phyloP scores from a whole-genome alignment of 2,113 vertebrate genomes.

The Pao palembangensis region DNA sequence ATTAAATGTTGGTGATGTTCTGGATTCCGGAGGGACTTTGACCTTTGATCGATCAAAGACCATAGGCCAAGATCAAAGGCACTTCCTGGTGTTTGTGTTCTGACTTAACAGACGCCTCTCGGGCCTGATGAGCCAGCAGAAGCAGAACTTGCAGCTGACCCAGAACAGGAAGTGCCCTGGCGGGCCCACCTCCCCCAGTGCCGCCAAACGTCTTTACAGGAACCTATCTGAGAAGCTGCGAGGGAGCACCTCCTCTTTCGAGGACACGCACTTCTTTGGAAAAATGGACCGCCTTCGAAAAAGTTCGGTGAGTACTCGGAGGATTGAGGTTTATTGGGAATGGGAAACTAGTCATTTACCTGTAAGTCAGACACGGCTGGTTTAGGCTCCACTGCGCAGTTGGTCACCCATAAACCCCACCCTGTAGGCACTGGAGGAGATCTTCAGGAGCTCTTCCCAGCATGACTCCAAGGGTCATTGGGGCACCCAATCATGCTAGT shows the following conservation, averaged over 20 bases:
- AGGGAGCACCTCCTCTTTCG: conserved; percentile 89
- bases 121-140: conserved; percentile 88
- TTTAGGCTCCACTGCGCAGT: too few species aligned
- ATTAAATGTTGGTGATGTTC: too few species aligned
- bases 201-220: conserved; percentile 91
- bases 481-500: too few species aligned
- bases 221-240: conserved; percentile 96
- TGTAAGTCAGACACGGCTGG: too few species aligned
- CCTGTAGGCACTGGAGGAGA: too few species aligned
- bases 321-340: neutral
- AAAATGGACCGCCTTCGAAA: conserved; percentile 87
- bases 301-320: conserved; percentile 74
- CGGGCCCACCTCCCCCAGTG: conserved; percentile 86
- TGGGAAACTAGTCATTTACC: neutral
- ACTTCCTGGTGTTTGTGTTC: neutral
- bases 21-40: too few species aligned
- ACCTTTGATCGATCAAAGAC: too few species aligned
- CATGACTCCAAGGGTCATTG: too few species aligned
- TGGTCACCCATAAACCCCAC: too few species aligned
- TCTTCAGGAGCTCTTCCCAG: too few species aligned
- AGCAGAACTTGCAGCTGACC: conserved; percentile 89
- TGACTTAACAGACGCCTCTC: conserved; percentile 64
- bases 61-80: too few species aligned
- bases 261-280: conserved; percentile 86
- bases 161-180: conserved; percentile 82